Base-by-base conservation (phyloP, 2,888 invertebrate species). In the Troides aeacus region DNA sequence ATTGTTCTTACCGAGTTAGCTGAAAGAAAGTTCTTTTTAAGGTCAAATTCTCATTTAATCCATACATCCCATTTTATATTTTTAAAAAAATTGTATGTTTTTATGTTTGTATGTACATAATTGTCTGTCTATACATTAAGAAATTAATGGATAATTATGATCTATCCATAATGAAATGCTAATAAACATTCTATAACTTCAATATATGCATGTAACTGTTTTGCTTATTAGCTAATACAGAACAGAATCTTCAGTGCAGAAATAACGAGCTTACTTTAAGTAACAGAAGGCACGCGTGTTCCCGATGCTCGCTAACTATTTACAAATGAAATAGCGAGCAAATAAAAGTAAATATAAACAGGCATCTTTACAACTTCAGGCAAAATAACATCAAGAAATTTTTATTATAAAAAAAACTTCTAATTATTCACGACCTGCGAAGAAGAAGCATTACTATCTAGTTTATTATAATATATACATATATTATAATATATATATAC, bases 401-500 rank as follows among this genome's bases (percentile, higher is more conserved):
- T 61, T 61, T 42, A 39, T 64, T 64, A 64, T 61, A 69, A 53
- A 64, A 69, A 46, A 46, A 64, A n/a, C n/a, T n/a, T n/a, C n/a
- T n/a, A n/a, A n/a, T n/a, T n/a, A n/a, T n/a, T n/a, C n/a, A 69
- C 61, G 60, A 60, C 64, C 64, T 60, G 24, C 18, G 56, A 64
- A 21, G 50, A 53, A 69, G 61, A n/a, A n/a, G n/a, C 63, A 64
- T 69, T 64, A 39, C 53, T 21, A 60, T 60, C 39, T 53, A 61
- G 69, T 68, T 64, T 60, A 60, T 64, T 60, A 60, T 36, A 57
- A n/a, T n/a, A n/a, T n/a, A n/a, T n/a, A n/a, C n/a, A n/a, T n/a
- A n/a, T n/a, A n/a, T n/a, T n/a, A n/a, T n/a, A n/a, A n/a, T n/a
- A n/a, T n/a, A n/a, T n/a, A n/a, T n/a, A n/a, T n/a, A n/a, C n/a